Evolutionary conservation across 2,113 vertebrate genomes (phyloP).

Genomic region (Cnemophilus loriae): DNA sequence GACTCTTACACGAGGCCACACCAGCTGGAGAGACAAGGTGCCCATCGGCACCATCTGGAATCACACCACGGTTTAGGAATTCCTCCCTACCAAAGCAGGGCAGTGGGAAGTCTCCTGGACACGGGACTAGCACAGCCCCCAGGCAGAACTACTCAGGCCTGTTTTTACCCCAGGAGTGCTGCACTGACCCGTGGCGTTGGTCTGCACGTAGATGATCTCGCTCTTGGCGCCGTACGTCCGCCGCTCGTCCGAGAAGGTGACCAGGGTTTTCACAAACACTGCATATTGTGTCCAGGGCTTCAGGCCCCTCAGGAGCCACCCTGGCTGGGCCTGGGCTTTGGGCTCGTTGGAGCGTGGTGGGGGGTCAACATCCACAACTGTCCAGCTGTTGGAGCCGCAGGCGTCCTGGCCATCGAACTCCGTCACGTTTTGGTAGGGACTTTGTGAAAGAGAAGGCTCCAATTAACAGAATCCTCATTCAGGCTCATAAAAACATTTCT

Average conservation of each 20-base stretch:
- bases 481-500: not conserved
- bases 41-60: accelerated
- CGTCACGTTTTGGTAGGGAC: slow-evolving; percentile 90
- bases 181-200: slow-evolving; percentile 86
- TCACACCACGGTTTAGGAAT: not conserved
- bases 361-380: slow-evolving; percentile 90
- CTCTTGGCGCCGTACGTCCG: slow-evolving; percentile 93
- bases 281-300: slow-evolving; percentile 98
- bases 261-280: slow-evolving; percentile 93
- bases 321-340: slow-evolving; percentile 77
- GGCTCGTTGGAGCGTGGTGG: slow-evolving; percentile 75
- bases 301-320: slow-evolving; percentile 80
- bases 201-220: slow-evolving; percentile 93
- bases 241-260: slow-evolving; percentile 90
- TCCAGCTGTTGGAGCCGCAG: slow-evolving; percentile 96
- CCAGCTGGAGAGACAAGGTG: accelerated
- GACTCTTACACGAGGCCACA: accelerated
- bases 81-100: not conserved
- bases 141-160: not conserved
- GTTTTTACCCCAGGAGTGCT: not conserved
- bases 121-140: accelerated
- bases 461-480: not conserved
- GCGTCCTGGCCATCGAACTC: slow-evolving; percentile 97
- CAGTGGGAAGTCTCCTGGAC: accelerated
- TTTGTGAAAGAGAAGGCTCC: not conserved